Conservation (phyloP, 2,113 vertebrate species). For the Otocyon megalotis region DNA sequence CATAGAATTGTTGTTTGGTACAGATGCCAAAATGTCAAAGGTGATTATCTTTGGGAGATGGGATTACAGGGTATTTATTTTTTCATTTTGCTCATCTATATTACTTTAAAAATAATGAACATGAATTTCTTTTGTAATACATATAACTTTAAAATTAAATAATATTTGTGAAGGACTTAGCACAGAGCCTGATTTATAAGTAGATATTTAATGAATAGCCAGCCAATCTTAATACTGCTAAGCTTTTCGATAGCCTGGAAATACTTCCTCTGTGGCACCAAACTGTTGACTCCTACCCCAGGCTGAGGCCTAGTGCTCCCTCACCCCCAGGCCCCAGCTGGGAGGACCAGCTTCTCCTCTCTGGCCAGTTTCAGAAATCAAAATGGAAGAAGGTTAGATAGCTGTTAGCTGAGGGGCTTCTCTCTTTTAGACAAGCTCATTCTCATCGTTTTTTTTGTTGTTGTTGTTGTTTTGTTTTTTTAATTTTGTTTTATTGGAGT, state of each 20-base stretch:
- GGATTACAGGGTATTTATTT: slow-evolving; percentile 54
- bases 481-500: too few species aligned
- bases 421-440: slow-evolving; percentile 8
- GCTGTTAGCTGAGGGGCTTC: neutral
- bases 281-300: neutral
- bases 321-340: too few species aligned
- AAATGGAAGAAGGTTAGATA: neutral
- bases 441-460: too few species aligned
- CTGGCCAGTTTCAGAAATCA: neutral
- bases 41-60: slow-evolving; percentile 40
- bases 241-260: neutral
- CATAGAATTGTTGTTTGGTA: neutral
- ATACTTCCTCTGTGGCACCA: neutral
- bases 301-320: neutral
- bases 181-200: neutral
- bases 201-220: neutral
- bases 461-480: too few species aligned
- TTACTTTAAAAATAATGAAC: slow-evolving; percentile 58
- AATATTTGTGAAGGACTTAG: slow-evolving; percentile 60
- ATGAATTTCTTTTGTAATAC: slow-evolving; percentile 54
- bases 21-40: neutral
- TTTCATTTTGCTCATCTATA: slow-evolving; percentile 39
- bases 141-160: slow-evolving; percentile 54
- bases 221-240: neutral
- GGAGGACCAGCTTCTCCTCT: neutral